A percentile compares a stretch with the other conserved stretches of the same genome.
Conservation (phyloP, 2,113 vertebrate species). For the Mustelus asterias region DNA sequence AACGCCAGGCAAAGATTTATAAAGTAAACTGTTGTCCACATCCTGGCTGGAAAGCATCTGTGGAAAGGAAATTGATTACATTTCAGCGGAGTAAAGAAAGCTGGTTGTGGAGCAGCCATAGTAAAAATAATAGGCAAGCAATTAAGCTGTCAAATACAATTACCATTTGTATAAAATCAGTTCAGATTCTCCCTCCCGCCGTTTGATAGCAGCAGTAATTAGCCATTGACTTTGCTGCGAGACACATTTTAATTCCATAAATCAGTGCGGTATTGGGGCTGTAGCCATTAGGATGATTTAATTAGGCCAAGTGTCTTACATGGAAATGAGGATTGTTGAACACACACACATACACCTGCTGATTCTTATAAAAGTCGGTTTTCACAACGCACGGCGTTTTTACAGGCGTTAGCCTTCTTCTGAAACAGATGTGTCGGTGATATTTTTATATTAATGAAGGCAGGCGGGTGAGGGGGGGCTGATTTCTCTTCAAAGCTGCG, state of each 20-base stretch:
- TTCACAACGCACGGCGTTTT: neutral
- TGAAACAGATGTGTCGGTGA: neutral
- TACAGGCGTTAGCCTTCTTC: neutral
- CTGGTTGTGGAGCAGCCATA: conserved; percentile 31
- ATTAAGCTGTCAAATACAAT: conserved; percentile 37
- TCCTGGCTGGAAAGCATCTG: conserved; percentile 9
- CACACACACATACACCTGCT: neutral
- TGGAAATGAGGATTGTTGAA: conserved; percentile 11
- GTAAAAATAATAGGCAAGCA: conserved; percentile 35
- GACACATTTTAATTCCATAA: conserved; percentile 35
- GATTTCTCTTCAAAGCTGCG: neutral
- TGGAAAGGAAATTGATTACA: conserved; percentile 30
- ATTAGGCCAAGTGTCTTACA: conserved; percentile 24
- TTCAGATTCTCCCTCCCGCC: conserved; percentile 25
- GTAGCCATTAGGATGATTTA: conserved; percentile 32
- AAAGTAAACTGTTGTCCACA: conserved; percentile 23
- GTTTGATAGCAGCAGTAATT: conserved; percentile 35
- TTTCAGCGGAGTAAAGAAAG: conserved; percentile 21
- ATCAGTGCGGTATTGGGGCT: conserved; percentile 27
- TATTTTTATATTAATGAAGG: neutral
- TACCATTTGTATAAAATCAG: conserved; percentile 36
- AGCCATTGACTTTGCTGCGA: conserved; percentile 36
- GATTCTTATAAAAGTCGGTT: neutral
- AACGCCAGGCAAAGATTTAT: conserved; percentile 21
- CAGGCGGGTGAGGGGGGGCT: too few relatives aligned